phyloP scores from a whole-genome alignment of 1,140 invertebrate genomes.

The Pseudobourletiella spinata region DNA sequence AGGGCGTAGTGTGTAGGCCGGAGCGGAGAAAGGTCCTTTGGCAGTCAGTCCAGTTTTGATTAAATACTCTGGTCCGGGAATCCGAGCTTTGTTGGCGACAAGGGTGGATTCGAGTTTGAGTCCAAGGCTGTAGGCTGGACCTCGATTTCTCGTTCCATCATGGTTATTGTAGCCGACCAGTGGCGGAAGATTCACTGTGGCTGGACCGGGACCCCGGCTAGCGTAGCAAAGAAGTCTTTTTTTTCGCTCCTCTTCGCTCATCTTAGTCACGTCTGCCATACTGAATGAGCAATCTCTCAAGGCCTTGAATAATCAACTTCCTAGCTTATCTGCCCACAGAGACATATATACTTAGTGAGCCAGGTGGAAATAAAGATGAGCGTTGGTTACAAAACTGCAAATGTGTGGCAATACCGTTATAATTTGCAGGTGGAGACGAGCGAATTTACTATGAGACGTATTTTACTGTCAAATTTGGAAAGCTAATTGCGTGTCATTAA shows the following conservation, averaged over 20 bases:
- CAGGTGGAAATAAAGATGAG: too few relatives aligned
- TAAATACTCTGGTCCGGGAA: conserved; percentile 26
- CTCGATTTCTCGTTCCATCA: conserved; percentile 19
- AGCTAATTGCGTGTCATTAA: too few relatives aligned
- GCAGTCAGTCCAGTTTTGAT: conserved; percentile 28
- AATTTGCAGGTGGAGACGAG: too few relatives aligned
- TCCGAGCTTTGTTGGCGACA: conserved; percentile 8
- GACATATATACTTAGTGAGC: too few relatives aligned
- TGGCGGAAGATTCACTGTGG: conserved; percentile 22
- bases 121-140: conserved; percentile 28
- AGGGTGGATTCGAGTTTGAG: conserved; percentile 15
- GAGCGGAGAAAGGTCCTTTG: conserved; percentile 17
- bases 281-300: too few relatives aligned
- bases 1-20: conserved; percentile 10
- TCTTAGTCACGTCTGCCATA: conserved; percentile 6
- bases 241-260: conserved; percentile 2
- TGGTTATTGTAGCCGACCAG: conserved; percentile 22
- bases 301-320: too few relatives aligned
- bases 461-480: too few relatives aligned
- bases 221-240: conserved; percentile 4
- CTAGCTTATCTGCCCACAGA: too few relatives aligned
- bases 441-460: too few relatives aligned
- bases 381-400: too few relatives aligned
- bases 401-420: too few relatives aligned
- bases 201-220: conserved; percentile 28